Evolutionary conservation across 2,797 vertebrate genomes (phyloP).

Genomic region (Eupleurogrammus muticus): DNA sequence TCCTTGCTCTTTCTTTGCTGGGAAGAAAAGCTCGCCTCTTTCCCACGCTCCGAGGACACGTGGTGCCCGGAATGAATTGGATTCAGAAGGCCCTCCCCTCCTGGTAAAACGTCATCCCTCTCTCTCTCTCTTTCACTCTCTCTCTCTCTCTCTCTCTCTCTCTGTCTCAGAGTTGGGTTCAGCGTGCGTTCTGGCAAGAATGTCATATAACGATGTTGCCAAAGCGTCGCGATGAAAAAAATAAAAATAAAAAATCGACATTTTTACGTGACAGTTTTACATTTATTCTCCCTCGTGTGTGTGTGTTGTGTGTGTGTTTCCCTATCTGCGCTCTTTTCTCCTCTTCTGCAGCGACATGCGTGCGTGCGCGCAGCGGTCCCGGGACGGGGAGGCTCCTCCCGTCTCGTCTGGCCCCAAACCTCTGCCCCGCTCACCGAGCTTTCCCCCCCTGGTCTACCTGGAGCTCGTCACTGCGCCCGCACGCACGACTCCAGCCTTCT

Average conservation of each 20-base stretch:
- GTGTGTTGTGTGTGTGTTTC: slow-evolving; percentile 18
- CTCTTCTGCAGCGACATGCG: not conserved
- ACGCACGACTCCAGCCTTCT: not conserved
- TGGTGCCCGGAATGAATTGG: slow-evolving; percentile 94
- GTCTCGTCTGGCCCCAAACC: slow-evolving; percentile 55
- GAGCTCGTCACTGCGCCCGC: slow-evolving; percentile 9
- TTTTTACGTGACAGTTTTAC: slow-evolving; percentile 24
- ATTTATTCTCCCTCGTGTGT: not conserved
- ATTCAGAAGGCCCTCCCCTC: slow-evolving; percentile 87
- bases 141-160: not conserved
- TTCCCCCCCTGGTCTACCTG: slow-evolving; percentile 9
- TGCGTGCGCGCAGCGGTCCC: slow-evolving; percentile 8
- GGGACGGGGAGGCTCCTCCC: slow-evolving; percentile 52
- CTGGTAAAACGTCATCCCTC: slow-evolving; percentile 75
- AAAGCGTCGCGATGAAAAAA: slow-evolving; percentile 3
- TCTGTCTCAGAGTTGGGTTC: not conserved
- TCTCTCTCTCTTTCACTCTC: slow-evolving; percentile 31
- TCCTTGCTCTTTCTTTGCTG: slow-evolving; percentile 90
- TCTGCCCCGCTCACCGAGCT: slow-evolving; percentile 22
- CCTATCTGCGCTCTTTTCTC: slow-evolving; percentile 6
- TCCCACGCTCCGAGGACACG: slow-evolving; percentile 98
- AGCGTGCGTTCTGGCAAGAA: slow-evolving; percentile 19
- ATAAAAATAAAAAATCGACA: not conserved
- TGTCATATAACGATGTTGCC: slow-evolving; percentile 10
- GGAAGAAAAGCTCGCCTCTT: slow-evolving; percentile 99